These are phyloP conservation scores for Melieria picta DNA, from an alignment of 2,888 invertebrate species.

Conservation along the genomic window DNA sequence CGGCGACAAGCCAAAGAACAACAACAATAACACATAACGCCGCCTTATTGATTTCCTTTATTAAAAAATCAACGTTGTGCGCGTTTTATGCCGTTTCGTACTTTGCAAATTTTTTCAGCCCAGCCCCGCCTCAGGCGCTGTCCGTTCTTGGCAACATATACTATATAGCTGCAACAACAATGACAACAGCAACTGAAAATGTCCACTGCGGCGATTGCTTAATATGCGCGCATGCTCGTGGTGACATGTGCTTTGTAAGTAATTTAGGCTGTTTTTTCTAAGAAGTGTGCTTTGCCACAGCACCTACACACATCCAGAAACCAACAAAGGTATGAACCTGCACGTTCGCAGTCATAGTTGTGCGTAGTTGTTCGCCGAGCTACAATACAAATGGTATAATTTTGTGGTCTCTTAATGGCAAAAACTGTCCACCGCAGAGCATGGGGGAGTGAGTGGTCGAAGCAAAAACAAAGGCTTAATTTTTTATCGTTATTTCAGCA, in stretches of 20 bases:
- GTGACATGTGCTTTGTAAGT: conserved; percentile 64
- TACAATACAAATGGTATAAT: not conserved
- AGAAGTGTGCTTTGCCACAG: conserved; percentile 44
- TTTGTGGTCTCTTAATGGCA: not conserved
- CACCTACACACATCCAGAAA: not conserved
- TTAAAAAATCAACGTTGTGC: not conserved
- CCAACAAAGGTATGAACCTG: too few species aligned
- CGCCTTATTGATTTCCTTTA: too few species aligned
- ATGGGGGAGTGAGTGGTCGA: not conserved
- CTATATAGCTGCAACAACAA: not conserved
- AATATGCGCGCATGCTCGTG: conserved; percentile 59
- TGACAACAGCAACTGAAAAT: too few species aligned
- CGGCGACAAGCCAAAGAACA: too few species aligned
- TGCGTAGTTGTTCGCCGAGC: not conserved
- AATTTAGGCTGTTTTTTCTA: conserved; percentile 57
- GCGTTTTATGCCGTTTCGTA: not conserved
- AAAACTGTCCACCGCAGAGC: too few species aligned
- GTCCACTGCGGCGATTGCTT: conserved; percentile 38
- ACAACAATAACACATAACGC: too few species aligned
- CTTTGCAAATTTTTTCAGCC: too few species aligned
- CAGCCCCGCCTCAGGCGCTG: not conserved
- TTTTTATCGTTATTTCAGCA: too few species aligned
- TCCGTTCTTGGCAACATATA: not conserved
- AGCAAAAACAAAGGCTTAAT: not conserved
- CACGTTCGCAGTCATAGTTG: too few species aligned